A percentile compares a stretch with the other conserved stretches of the same genome.
Evolutionary conservation across 2,888 invertebrate species (phyloP).

Genomic region (Drosophila mimetica): DNA sequence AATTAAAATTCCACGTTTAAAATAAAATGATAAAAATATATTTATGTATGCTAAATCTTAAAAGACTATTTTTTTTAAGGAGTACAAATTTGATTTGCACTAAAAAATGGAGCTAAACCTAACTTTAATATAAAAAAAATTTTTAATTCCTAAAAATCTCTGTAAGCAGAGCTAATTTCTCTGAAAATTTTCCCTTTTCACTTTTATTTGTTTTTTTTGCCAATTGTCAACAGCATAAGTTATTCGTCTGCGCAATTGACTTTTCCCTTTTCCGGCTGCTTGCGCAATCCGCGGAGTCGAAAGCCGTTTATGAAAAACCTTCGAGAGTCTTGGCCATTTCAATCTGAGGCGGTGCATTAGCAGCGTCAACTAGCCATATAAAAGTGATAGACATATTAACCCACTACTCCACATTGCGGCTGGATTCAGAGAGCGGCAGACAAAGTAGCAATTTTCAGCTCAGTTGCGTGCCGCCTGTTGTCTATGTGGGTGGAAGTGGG

Average conservation of each 20-base stretch:
- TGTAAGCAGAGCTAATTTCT: no score
- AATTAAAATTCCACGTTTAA: no score
- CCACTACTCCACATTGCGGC: slow-evolving; percentile 73
- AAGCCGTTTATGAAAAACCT: slow-evolving; percentile 1
- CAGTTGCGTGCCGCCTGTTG: slow-evolving; percentile 64
- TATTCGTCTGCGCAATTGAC: background rate
- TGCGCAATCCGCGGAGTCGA: slow-evolving; percentile 1
- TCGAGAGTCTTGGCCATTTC: background rate
- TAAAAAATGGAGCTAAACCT: no score
- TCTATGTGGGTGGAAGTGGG: slow-evolving; percentile 12
- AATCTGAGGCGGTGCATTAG: slow-evolving; percentile 38
- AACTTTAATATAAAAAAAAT: no score
- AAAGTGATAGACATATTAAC: slow-evolving; percentile 78
- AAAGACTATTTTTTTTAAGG: no score
- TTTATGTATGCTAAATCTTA: no score
- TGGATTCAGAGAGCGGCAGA: slow-evolving; percentile 38
- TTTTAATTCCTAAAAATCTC: no score
- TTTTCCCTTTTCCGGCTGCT: slow-evolving; percentile 1
- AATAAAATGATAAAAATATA: no score
- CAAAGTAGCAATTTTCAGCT: slow-evolving; percentile 78
- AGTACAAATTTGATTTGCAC: no score
- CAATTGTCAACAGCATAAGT: background rate
- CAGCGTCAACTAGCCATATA: slow-evolving; percentile 71
- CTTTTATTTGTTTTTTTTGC: background rate
- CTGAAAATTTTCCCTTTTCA: no score